These are phyloP conservation scores for Cantharis lateralis DNA, from an alignment of 2,888 invertebrate genomes.

Conservation along the genomic window DNA sequence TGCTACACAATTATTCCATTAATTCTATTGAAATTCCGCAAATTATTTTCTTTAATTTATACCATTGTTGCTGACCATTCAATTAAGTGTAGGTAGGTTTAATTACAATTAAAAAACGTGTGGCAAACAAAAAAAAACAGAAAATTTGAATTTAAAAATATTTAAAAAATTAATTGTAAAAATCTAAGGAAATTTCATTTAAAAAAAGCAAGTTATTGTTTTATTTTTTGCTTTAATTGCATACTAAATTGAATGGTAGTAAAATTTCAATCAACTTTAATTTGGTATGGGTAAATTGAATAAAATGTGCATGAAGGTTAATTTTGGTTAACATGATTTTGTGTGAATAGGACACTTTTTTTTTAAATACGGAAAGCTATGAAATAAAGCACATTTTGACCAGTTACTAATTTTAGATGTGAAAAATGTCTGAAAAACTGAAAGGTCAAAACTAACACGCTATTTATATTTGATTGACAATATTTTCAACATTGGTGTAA, in stretches of 20 bases:
- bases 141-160: neutral
- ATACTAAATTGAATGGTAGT: neutral
- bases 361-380: neutral
- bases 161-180: neutral
- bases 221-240: too few species aligned
- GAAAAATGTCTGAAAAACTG: neutral
- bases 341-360: neutral
- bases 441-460: neutral
- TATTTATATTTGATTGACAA: constrained; percentile 2
- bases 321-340: neutral
- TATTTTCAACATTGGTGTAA: neutral
- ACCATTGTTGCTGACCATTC: neutral
- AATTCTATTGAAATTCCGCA: neutral
- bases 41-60: neutral
- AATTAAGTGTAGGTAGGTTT: neutral
- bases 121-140: too few species aligned
- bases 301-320: neutral
- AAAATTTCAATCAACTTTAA: neutral
- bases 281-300: neutral
- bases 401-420: neutral
- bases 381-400: neutral
- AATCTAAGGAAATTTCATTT: neutral
- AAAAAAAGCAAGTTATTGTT: too few species aligned
- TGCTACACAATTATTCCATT: neutral
- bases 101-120: neutral